phyloP scores from a whole-genome alignment of 2,113 vertebrate genomes.

The Tetrax tetrax region DNA sequence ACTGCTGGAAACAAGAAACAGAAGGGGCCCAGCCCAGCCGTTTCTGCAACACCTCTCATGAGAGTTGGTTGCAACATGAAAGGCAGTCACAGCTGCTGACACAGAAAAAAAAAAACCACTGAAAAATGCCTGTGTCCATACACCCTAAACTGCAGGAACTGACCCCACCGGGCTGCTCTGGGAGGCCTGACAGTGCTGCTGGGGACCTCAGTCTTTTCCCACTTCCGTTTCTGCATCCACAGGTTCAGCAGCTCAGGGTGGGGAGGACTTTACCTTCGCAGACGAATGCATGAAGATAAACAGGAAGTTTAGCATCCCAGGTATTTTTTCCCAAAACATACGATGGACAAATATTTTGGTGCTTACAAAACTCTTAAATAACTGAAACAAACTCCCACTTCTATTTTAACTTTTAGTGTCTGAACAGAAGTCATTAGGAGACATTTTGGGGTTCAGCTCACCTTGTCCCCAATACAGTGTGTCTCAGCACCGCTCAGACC shows the following conservation, averaged over 20 bases:
- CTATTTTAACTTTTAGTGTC: not conserved
- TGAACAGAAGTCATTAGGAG: not conserved
- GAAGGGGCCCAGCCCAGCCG: not conserved
- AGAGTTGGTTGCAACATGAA: not conserved
- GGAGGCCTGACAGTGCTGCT: not conserved
- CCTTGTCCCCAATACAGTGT: fast-evolving
- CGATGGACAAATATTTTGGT: not conserved
- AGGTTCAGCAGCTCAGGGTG: not conserved
- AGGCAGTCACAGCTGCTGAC: not conserved
- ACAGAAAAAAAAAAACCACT: not conserved
- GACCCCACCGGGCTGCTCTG: not conserved
- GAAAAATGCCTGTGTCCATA: not conserved
- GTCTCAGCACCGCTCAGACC: not conserved
- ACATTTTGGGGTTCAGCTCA: not conserved
- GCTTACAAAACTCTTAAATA: not conserved
- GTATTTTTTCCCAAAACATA: not conserved
- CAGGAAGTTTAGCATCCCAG: not conserved
- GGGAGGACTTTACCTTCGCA: not conserved
- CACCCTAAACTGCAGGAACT: not conserved
- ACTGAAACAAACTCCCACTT: not conserved
- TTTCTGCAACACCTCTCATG: not conserved
- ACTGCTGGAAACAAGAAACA: not conserved
- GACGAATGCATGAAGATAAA: not conserved
- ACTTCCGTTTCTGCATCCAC: not conserved
- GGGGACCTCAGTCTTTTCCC: not conserved